Conservation (phyloP, 92 coral and sea anemone genomes). For the Epizoanthus rinbou region DNA sequence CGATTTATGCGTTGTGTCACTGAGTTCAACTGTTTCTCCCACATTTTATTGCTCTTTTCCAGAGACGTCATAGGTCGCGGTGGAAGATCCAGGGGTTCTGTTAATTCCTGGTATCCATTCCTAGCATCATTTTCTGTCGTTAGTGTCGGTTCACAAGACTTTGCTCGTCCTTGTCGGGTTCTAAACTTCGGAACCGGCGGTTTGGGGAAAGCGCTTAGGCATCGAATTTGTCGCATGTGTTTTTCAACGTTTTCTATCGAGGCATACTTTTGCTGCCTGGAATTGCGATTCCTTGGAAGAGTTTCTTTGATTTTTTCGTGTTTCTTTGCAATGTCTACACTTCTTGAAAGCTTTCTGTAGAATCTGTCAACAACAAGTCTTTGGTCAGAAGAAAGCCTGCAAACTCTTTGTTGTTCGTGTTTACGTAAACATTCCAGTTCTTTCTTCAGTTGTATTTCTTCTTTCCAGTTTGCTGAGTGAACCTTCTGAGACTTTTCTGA, state of each 20-base stretch:
- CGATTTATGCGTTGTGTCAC: slow-evolving; percentile 85
- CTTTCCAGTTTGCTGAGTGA: slow-evolving; percentile 99
- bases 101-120: slow-evolving; percentile 1
- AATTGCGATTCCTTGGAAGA: slow-evolving; percentile 42
- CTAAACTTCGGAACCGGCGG: slow-evolving; percentile 79
- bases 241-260: slow-evolving; percentile 39
- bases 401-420: slow-evolving; percentile 86
- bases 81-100: slow-evolving; percentile 27
- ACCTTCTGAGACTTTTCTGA: slow-evolving; percentile 98
- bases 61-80: slow-evolving; percentile 94
- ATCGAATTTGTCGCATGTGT: slow-evolving; percentile 62
- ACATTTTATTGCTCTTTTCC: slow-evolving; percentile 72
- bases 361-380: slow-evolving; percentile 84
- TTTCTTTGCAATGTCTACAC: slow-evolving; percentile 83
- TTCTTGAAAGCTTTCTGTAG: slow-evolving; percentile 75
- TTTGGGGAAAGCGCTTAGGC: slow-evolving; percentile 79
- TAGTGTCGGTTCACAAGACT: slow-evolving; percentile 65
- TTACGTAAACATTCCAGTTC: slow-evolving; percentile 76
- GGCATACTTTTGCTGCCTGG: slow-evolving; percentile 15
- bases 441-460: slow-evolving; percentile 87
- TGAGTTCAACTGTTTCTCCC: slow-evolving; percentile 81
- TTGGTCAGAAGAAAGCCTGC: slow-evolving; percentile 85
- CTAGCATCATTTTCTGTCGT: not conserved
- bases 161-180: slow-evolving; percentile 29
- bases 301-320: slow-evolving; percentile 67